These are phyloP conservation scores for Cecropterus lyciades DNA, from an alignment of 1,140 invertebrate species.

Conservation along the genomic window DNA sequence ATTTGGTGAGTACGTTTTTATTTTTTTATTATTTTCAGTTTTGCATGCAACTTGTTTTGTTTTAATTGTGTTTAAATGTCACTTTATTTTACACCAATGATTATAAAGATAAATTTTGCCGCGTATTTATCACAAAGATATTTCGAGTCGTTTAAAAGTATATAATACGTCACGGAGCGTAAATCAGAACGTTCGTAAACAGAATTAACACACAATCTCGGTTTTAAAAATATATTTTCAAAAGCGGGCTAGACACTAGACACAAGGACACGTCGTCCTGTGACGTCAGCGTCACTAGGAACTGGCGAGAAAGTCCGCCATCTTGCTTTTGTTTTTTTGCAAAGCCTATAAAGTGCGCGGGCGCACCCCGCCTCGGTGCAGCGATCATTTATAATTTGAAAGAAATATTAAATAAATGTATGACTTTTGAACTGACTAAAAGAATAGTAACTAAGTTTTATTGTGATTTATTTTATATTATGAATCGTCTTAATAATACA, in stretches of 20 bases:
- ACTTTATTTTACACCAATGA: constrained; percentile 27
- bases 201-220: constrained; percentile 28
- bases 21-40: constrained; percentile 45
- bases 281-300: constrained; percentile 79
- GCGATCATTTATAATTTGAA: neutral
- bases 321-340: constrained; percentile 76
- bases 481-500: no score
- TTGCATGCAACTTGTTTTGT: constrained; percentile 37
- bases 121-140: constrained; percentile 11
- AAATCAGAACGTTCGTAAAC: neutral
- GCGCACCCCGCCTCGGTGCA: constrained; percentile 46
- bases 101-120: neutral
- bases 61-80: constrained; percentile 34
- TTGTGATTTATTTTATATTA: no score
- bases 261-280: constrained; percentile 76
- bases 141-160: constrained; percentile 12
- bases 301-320: constrained; percentile 80
- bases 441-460: no score
- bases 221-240: constrained; percentile 45
- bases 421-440: no score
- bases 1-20: constrained; percentile 72
- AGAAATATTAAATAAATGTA: no score
- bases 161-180: constrained; percentile 5
- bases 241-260: constrained; percentile 61
- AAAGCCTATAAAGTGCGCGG: constrained; percentile 73